phyloP scores from a whole-genome alignment of 2,113 vertebrate species.

The Okapia johnstoni region DNA sequence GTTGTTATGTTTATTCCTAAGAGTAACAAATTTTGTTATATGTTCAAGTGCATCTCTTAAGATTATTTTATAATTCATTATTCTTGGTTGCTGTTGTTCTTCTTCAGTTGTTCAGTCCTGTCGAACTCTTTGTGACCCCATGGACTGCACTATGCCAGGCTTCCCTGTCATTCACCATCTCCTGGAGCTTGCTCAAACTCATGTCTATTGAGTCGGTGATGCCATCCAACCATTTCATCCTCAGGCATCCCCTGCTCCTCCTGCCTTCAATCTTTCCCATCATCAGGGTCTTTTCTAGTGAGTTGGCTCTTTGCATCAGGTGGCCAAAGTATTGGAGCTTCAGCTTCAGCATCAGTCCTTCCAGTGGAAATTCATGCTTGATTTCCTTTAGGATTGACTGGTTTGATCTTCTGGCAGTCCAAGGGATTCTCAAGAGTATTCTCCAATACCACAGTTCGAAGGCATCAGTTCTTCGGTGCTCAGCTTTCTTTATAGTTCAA shows the following conservation, averaged over 20 bases:
- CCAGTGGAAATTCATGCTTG: background rate
- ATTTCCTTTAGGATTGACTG: background rate
- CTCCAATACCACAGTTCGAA: background rate
- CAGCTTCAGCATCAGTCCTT: background rate
- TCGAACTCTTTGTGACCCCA: fast-evolving
- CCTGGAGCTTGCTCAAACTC: background rate
- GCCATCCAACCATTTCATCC: background rate
- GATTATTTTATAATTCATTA: background rate
- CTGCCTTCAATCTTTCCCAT: background rate
- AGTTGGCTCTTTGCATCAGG: background rate
- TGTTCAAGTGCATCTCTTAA: background rate
- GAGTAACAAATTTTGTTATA: background rate
- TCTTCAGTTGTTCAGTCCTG: background rate
- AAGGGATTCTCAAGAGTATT: background rate
- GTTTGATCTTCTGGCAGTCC: background rate
- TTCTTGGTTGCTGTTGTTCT: background rate
- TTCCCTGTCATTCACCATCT: background rate
- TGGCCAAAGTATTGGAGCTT: background rate
- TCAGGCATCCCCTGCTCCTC: background rate
- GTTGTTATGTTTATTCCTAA: background rate
- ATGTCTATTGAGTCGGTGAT: background rate
- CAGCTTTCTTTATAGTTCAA: background rate
- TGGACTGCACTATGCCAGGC: background rate
- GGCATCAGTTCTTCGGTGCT: background rate
- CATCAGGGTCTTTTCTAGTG: background rate